phyloP scores from a whole-genome alignment of 2,797 vertebrate species.

The Acanthiza pusilla region DNA sequence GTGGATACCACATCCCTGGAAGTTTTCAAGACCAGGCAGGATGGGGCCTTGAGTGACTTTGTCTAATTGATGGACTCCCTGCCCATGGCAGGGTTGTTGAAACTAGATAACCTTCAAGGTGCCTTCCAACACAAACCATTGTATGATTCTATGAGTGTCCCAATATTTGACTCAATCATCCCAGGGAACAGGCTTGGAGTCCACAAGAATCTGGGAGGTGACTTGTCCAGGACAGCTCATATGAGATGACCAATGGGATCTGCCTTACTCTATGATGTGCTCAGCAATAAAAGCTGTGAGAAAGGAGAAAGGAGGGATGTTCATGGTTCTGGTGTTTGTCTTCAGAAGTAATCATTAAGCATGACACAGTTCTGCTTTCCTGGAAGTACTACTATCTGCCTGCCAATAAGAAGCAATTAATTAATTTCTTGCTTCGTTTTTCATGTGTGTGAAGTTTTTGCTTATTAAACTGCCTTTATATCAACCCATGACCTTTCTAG shows the following conservation, averaged over 20 bases:
- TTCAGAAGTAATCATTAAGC: neutral
- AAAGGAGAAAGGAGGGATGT: neutral
- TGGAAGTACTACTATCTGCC: neutral
- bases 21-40: too few relatives aligned
- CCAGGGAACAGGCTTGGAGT: neutral
- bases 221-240: neutral
- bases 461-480: neutral
- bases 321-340: neutral
- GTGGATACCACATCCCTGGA: neutral
- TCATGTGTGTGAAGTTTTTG: neutral
- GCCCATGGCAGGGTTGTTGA: too few relatives aligned
- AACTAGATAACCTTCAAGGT: neutral
- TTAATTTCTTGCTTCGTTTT: neutral
- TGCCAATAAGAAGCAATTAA: neutral
- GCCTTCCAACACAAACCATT: neutral
- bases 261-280: neutral
- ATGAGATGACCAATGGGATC: neutral
- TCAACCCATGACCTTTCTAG: rapidly evolving
- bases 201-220: neutral
- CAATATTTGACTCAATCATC: neutral
- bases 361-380: neutral
- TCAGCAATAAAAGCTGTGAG: neutral
- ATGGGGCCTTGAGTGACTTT: neutral
- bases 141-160: rapidly evolving
- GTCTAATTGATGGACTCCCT: neutral